Conservation (phyloP, 2,888 invertebrate species). For the Rhamnusium bicolor region DNA sequence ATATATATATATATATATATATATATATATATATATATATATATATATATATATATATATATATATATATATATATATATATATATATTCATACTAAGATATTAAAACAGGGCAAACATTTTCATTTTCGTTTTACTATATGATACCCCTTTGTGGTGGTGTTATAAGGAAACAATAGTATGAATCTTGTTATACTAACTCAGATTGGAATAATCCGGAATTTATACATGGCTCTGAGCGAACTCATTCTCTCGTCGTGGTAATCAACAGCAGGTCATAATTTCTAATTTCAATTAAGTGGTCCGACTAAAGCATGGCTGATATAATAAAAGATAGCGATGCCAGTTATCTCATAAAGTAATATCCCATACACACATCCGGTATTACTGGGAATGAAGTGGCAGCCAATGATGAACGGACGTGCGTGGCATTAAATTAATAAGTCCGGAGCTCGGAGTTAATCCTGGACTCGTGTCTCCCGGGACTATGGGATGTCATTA, state of each 20-base stretch:
- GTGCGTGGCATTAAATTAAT: slow-evolving; percentile 71
- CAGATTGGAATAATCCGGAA: slow-evolving; percentile 37
- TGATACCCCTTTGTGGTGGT: too few relatives aligned
- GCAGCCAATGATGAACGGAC: slow-evolving; percentile 71
- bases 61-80: too few relatives aligned
- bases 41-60: too few relatives aligned
- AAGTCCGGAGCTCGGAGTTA: slow-evolving; percentile 69
- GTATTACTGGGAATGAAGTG: slow-evolving; percentile 68
- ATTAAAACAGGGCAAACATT: too few relatives aligned
- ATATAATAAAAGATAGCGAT: slow-evolving; percentile 68
- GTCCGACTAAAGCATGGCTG: slow-evolving; percentile 58
- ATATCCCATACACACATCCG: slow-evolving; percentile 63
- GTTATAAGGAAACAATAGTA: not conserved
- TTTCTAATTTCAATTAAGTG: slow-evolving; percentile 69
- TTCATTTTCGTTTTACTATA: too few relatives aligned
- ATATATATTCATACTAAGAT: too few relatives aligned
- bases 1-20: too few relatives aligned
- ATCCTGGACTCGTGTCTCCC: slow-evolving; percentile 69
- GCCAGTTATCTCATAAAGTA: slow-evolving; percentile 65
- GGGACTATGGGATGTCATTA: slow-evolving; percentile 70
- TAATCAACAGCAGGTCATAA: slow-evolving; percentile 63
- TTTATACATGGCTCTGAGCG: slow-evolving; percentile 46
- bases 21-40: too few relatives aligned
- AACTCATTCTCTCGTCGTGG: slow-evolving; percentile 53
- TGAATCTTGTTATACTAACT: not conserved